Conservation (phyloP, 2,797 vertebrate genomes). For the Podarcis siculus region DNA sequence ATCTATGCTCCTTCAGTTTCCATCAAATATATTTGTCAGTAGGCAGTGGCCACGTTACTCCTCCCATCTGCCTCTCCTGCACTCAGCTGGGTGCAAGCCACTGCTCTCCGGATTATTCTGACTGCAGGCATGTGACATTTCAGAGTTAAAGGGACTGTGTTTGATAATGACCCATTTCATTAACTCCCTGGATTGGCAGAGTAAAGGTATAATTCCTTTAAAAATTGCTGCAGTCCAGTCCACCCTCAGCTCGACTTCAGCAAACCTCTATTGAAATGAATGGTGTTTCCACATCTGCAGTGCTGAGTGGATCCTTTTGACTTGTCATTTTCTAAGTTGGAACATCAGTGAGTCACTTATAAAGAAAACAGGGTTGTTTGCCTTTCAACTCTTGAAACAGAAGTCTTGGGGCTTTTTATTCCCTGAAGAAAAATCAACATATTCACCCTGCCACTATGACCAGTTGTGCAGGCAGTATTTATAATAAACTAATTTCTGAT, state of each 20-base stretch:
- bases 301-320: background rate
- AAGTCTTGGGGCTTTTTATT: too few relatives aligned
- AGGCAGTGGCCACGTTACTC: background rate
- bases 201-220: background rate
- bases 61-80: background rate
- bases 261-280: background rate
- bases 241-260: background rate
- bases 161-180: background rate
- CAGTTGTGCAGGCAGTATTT: background rate
- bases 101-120: background rate
- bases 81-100: background rate
- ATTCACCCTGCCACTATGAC: background rate
- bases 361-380: background rate
- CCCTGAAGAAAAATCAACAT: too few relatives aligned
- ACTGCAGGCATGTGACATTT: background rate
- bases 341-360: background rate
- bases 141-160: background rate
- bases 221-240: background rate
- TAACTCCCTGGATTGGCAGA: background rate
- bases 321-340: background rate
- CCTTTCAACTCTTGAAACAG: background rate
- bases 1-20: background rate
- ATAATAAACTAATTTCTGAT: background rate
- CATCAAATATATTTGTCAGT: slow-evolving; percentile 1
- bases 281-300: background rate